Conservation (phyloP, 2,888 invertebrate species). For the Dione juno region DNA sequence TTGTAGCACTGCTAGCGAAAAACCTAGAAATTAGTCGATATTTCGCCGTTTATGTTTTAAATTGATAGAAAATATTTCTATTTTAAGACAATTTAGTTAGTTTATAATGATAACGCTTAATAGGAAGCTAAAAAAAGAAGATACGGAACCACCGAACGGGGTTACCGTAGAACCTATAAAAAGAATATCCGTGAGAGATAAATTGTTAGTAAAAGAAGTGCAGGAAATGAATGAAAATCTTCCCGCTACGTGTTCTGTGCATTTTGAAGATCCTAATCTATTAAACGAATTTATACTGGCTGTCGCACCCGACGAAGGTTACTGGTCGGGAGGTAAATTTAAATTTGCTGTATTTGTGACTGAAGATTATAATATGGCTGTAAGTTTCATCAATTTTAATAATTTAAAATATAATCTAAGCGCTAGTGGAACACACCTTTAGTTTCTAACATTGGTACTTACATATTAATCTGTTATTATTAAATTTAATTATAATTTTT, state of each 20-base stretch:
- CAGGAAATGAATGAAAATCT: conserved; percentile 94
- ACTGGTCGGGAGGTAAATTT: conserved; percentile 94
- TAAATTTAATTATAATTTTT: no score
- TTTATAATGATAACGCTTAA: conserved; percentile 88
- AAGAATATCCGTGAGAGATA: conserved; percentile 90
- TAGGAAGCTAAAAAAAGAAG: conserved; percentile 87
- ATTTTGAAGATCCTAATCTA: conserved; percentile 92
- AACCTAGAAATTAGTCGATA: conserved; percentile 27
- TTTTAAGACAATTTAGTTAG: conserved; percentile 42
- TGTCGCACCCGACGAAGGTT: conserved; percentile 93
- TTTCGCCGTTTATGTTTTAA: conserved; percentile 27
- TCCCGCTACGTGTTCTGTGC: conserved; percentile 90
- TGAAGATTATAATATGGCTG: conserved; percentile 98
- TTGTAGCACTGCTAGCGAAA: conserved; percentile 13
- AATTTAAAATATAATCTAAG: background rate
- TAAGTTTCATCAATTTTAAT: conserved; percentile 74
- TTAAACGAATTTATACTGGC: conserved; percentile 91
- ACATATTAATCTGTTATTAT: no score
- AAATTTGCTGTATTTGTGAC: conserved; percentile 93
- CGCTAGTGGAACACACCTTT: background rate
- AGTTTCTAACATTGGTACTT: background rate
- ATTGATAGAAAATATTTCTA: conserved; percentile 25
- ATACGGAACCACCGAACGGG: conserved; percentile 72
- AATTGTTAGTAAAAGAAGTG: conserved; percentile 91
- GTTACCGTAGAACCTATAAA: conserved; percentile 70